These are phyloP conservation scores for Saccopteryx bilineata DNA, from an alignment of 2,113 vertebrate species.

Conservation along the genomic window DNA sequence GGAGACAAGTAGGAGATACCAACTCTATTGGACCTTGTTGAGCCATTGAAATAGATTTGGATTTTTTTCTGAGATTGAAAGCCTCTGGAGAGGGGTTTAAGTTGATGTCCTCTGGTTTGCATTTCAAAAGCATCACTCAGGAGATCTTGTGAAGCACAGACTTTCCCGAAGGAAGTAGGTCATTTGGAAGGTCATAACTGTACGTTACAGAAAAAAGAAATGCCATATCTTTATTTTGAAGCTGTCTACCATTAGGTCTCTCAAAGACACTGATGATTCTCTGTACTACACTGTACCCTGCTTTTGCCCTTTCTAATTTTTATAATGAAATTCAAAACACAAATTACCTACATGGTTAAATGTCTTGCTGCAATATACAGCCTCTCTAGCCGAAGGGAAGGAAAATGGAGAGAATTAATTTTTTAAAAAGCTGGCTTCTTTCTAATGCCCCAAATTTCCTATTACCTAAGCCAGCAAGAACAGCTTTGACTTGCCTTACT, in stretches of 20 bases:
- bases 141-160: background rate
- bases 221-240: background rate
- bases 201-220: background rate
- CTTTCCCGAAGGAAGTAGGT: background rate
- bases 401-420: slow-evolving; percentile 44
- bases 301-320: slow-evolving; percentile 65
- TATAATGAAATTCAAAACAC: slow-evolving; percentile 62
- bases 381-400: background rate
- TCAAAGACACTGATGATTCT: background rate
- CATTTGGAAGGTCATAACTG: slow-evolving; percentile 18
- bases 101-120: background rate
- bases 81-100: background rate
- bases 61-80: background rate
- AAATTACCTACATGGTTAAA: slow-evolving; percentile 58
- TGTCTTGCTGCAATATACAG: background rate
- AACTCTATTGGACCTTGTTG: background rate
- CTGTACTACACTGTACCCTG: background rate
- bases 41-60: background rate
- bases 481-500: slow-evolving; percentile 20
- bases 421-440: slow-evolving; percentile 35
- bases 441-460: background rate
- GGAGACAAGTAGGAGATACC: background rate
- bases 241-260: background rate
- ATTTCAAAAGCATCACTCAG: background rate
- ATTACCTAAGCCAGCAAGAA: background rate